Base-by-base conservation (phyloP, 2,888 invertebrate species). In the Dryococelus australis region DNA sequence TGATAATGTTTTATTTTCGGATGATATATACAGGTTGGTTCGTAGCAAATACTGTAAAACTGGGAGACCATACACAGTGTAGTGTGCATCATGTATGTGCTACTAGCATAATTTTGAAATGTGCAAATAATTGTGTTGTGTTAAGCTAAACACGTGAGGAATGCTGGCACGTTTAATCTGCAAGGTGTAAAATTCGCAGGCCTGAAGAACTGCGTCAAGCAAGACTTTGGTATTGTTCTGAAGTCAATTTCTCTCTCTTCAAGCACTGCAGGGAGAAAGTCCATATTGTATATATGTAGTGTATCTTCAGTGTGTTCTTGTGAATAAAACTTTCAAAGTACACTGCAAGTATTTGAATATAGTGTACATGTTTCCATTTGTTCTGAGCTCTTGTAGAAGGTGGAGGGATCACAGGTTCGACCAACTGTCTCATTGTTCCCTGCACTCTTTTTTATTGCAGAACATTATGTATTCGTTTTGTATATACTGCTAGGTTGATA, bases 391-490 rank as follows among this genome's bases (percentile, higher is more conserved):
- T 81, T 80, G 80, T 28, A 81, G 65, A 53, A 35, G 87, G 87
- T 87, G 87, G 87, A 87, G 87, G 87, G 86, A 84, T 87, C 78
- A 86, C 78, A 85, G 85, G 80, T 43, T 51, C 80, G 85, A 65
- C 65, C 78, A 86, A 86, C 79, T 87, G 83, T 84, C 83, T 84
- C 43, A 84, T 84, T 84, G 65, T 85, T 53, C 28, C 86, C 83
- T 78, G 83, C 28, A 43, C 78, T 65, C n/a, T 78, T 47, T 87
- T 83, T 84, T 87, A 86, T 87, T 51, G 78, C 83, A 84, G 83
- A 85, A 28, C 53, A 43, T 87, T 81, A 43, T 83, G 65, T 83
- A 43, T 84, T 83, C 43, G 8, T 87, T 27, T 85, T 85, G 85
- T 85, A 47, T 43, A 85, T 65, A 65, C n/a, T n/a, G 65, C 85